phyloP scores from a whole-genome alignment of 2,797 vertebrate genomes.

The Muscicapa comitata region DNA sequence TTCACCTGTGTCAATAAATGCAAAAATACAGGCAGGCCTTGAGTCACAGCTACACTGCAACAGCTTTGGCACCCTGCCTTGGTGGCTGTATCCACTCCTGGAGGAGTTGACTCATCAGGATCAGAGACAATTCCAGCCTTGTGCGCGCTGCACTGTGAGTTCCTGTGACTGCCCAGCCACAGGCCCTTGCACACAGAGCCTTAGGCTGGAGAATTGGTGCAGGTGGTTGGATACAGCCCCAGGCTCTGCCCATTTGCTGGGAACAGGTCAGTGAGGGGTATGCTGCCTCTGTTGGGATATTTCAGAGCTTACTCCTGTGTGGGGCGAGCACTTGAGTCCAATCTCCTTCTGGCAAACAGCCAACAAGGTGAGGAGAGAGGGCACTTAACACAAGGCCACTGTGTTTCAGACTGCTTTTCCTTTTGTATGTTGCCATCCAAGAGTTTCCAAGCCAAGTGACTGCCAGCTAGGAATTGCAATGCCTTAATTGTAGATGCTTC shows the following conservation, averaged over 20 bases:
- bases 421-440: not conserved
- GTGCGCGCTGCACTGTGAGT: rapidly evolving
- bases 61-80: not conserved
- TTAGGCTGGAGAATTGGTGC: not conserved
- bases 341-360: not conserved
- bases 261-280: not conserved
- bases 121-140: not conserved
- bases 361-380: not conserved
- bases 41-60: not conserved
- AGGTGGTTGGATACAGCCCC: not conserved
- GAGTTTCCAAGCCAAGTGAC: not conserved
- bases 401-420: not conserved
- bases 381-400: not conserved
- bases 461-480: not conserved
- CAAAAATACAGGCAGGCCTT: not conserved
- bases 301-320: not conserved
- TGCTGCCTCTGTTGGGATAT: not conserved
- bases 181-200: not conserved
- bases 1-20: not conserved
- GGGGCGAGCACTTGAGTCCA: rapidly evolving
- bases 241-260: not conserved
- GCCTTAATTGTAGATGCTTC: not conserved
- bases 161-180: not conserved
- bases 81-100: not conserved
- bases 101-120: not conserved